These are phyloP conservation scores for Elysia chlorotica DNA, from an alignment of 1,140 invertebrate species.

Conservation along the genomic window DNA sequence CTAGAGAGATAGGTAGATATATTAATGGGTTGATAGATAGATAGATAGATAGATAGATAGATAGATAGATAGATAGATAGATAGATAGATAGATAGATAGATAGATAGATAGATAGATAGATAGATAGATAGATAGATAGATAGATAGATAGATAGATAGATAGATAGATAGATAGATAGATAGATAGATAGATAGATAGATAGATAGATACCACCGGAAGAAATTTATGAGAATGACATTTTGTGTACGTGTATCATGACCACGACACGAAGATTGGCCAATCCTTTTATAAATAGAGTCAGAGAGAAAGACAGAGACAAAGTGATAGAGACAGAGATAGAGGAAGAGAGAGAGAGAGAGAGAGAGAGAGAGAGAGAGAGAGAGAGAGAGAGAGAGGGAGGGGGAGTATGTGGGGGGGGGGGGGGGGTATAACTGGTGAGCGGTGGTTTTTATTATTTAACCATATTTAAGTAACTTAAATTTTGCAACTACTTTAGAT, in stretches of 20 bases:
- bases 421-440: no score
- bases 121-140: neutral
- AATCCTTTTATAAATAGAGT: no score
- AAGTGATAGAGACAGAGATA: no score
- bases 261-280: no score
- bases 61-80: neutral
- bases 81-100: neutral
- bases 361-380: no score
- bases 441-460: no score
- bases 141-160: neutral
- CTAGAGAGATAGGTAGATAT: neutral
- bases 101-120: neutral
- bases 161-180: neutral
- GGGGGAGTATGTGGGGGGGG: no score
- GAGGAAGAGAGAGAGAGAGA: no score
- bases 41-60: slow-evolving; percentile 5
- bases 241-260: neutral
- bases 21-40: neutral
- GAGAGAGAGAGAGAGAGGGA: no score
- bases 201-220: neutral
- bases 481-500: no score
- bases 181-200: neutral
- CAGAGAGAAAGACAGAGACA: no score
- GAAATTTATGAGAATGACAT: neutral
- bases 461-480: no score